Conservation (phyloP, 2,797 vertebrate species). For the Limnodromus scolopaceus region DNA sequence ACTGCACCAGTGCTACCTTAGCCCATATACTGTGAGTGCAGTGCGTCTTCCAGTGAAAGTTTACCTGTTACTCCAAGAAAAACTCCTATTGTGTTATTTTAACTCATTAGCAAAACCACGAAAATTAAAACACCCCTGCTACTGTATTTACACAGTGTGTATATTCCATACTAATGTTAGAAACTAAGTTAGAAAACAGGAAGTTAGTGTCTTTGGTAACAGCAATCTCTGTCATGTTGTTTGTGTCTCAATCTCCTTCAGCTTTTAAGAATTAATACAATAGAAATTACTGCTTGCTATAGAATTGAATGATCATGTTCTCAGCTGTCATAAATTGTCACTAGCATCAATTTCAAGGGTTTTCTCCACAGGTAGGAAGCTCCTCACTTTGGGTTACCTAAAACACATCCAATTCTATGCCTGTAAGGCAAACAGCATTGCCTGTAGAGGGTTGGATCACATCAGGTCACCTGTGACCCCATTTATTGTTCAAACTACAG, state of each 20-base stretch:
- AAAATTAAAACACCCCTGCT: background rate
- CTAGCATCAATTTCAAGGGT: background rate
- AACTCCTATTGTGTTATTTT: background rate
- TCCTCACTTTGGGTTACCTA: background rate
- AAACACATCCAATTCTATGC: background rate
- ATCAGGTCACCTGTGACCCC: background rate
- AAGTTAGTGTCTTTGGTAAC: background rate
- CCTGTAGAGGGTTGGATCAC: background rate
- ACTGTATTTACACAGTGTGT: background rate
- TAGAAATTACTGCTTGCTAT: background rate
- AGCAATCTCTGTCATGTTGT: background rate
- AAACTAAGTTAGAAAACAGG: background rate
- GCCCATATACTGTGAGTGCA: fast-evolving
- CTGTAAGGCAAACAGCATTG: background rate
- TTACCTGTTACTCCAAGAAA: background rate
- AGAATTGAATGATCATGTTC: background rate
- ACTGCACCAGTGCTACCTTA: fast-evolving
- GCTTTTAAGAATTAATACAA: background rate
- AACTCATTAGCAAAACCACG: background rate
- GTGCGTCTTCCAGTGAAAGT: background rate
- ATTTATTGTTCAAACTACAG: background rate
- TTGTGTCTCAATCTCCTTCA: background rate
- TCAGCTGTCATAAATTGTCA: background rate
- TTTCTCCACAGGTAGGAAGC: background rate
- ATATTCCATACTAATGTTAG: background rate